These are phyloP conservation scores for Urocitellus parryii DNA, from an alignment of 2,113 vertebrate species.

Conservation along the genomic window DNA sequence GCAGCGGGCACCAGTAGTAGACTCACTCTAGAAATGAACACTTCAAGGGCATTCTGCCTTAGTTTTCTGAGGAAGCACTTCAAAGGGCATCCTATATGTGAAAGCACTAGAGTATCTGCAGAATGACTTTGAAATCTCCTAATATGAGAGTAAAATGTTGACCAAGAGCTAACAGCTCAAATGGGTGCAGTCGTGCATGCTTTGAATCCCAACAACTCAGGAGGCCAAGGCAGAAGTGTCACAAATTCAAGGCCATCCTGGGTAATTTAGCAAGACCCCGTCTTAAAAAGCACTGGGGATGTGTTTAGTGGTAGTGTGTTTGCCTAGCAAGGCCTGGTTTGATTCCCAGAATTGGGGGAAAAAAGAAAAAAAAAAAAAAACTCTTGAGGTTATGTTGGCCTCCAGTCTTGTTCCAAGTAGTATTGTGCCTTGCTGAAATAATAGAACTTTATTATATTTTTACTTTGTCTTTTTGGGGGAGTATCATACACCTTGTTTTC, in stretches of 20 bases:
- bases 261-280: too few relatives aligned
- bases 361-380: too few relatives aligned
- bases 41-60: not conserved
- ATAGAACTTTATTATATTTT: not conserved
- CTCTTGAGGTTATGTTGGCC: not conserved
- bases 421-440: not conserved
- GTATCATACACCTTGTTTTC: not conserved
- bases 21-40: not conserved
- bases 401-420: not conserved
- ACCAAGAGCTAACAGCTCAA: not conserved
- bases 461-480: not conserved
- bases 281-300: too few relatives aligned
- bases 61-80: not conserved
- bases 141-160: not conserved
- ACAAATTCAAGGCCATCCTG: too few relatives aligned
- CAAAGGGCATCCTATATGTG: not conserved
- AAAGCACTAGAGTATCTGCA: not conserved
- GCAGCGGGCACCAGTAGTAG: constrained; percentile 58
- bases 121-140: constrained; percentile 23
- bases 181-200: too few relatives aligned
- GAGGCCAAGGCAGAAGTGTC: too few relatives aligned
- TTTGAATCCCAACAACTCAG: too few relatives aligned
- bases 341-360: too few relatives aligned
- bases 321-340: too few relatives aligned
- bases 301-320: too few relatives aligned